Conservation (phyloP, 2,797 vertebrate genomes). For the Coilia nasus region DNA sequence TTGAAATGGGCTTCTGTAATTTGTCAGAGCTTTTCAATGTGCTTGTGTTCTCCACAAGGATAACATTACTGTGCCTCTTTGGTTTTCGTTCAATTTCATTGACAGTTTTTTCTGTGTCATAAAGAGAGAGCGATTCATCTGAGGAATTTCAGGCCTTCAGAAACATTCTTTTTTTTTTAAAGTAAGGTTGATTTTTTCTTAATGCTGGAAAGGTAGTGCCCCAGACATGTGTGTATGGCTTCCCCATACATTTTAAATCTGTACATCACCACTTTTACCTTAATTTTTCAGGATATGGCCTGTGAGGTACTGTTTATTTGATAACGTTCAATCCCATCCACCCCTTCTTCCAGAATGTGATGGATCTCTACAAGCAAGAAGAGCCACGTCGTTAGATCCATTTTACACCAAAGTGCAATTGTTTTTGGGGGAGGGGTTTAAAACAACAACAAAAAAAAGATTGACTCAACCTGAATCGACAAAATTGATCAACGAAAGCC, state of each 20-base stretch:
- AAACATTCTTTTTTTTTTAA: constrained; percentile 4
- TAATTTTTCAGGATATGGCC: constrained; percentile 28
- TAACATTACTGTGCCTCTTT: constrained; percentile 77
- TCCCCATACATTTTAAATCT: constrained; percentile 42
- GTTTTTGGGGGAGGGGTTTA: constrained; percentile 47
- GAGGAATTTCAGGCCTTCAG: constrained; percentile 32
- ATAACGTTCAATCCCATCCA: constrained; percentile 36
- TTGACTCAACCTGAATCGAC: constrained; percentile 31
- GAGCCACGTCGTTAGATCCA: constrained; percentile 63
- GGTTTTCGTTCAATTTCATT: constrained; percentile 47
- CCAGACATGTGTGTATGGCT: constrained; percentile 26
- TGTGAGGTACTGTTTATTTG: constrained; percentile 37
- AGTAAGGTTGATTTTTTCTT: background rate
- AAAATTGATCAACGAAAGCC: constrained; percentile 33
- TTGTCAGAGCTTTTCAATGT: constrained; percentile 58
- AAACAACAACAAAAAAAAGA: constrained; percentile 30
- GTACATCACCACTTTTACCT: constrained; percentile 33
- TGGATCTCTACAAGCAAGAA: constrained; percentile 63
- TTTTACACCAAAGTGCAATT: constrained; percentile 88
- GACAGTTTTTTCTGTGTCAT: constrained; percentile 55
- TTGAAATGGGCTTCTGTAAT: constrained; percentile 40
- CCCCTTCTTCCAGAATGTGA: constrained; percentile 47
- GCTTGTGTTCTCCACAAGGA: constrained; percentile 71
- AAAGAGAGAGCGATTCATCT: constrained; percentile 45
- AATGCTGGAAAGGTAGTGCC: background rate